A percentile compares a stretch with the other conserved stretches of the same genome.
phyloP scores from a whole-genome alignment of 2,113 vertebrate species.

The Antidorcas marsupialis region DNA sequence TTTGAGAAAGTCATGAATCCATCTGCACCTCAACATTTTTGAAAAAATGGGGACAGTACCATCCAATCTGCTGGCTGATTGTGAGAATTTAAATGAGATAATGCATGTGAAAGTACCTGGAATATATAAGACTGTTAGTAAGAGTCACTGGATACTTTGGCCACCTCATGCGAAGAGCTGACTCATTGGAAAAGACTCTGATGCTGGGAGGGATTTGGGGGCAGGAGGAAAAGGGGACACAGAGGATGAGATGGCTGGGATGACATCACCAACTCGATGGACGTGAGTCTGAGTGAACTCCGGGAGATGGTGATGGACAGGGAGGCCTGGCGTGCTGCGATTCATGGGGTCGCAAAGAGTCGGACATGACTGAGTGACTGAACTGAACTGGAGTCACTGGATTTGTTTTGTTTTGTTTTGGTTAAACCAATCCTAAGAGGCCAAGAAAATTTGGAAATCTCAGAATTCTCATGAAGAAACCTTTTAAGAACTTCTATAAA shows the following conservation, averaged over 20 bases:
- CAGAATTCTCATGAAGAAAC: background rate
- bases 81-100: background rate
- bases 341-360: too few relatives aligned
- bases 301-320: too few relatives aligned
- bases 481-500: constrained; percentile 37
- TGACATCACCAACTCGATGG: too few relatives aligned
- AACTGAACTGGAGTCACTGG: background rate
- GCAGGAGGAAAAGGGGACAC: too few relatives aligned
- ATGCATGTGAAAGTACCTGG: background rate
- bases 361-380: too few relatives aligned
- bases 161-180: too few relatives aligned
- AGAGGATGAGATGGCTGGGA: too few relatives aligned
- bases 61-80: background rate
- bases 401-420: background rate
- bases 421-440: background rate
- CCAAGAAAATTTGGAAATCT: background rate
- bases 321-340: too few relatives aligned
- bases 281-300: too few relatives aligned
- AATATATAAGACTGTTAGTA: background rate
- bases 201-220: too few relatives aligned
- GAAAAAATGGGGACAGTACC: background rate
- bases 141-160: background rate
- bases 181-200: too few relatives aligned
- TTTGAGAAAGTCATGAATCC: background rate
- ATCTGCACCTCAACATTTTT: background rate